phyloP scores from a whole-genome alignment of 2,113 vertebrate genomes.

The Eublepharis macularius region DNA sequence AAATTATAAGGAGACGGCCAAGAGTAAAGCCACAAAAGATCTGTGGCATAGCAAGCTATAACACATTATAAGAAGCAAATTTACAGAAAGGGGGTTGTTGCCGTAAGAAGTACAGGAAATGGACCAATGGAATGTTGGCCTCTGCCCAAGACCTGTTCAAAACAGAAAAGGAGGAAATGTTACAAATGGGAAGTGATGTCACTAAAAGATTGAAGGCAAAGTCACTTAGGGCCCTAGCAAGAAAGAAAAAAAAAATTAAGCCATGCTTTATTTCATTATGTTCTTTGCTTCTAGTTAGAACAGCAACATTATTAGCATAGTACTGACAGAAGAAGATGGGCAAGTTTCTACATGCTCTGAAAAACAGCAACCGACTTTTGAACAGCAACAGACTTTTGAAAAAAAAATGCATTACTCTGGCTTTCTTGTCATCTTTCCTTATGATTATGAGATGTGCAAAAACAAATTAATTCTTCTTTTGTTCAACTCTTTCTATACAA shows the following conservation, averaged over 20 bases:
- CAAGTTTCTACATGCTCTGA: neutral
- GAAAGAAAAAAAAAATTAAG: accelerated
- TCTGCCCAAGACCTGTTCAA: accelerated
- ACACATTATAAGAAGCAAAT: constrained; percentile 41
- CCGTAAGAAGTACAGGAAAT: neutral
- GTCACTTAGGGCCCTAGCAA: neutral
- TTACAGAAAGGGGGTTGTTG: constrained; percentile 1
- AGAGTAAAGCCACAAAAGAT: constrained; percentile 54
- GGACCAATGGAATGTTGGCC: accelerated
- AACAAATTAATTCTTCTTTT: neutral
- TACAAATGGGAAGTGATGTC: neutral
- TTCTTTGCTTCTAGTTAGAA: neutral
- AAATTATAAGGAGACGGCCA: constrained; percentile 57
- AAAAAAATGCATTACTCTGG: neutral
- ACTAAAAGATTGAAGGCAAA: accelerated
- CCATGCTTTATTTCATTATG: neutral
- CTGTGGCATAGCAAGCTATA: constrained; percentile 45
- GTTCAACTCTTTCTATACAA: neutral
- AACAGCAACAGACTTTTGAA: neutral
- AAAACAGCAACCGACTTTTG: neutral
- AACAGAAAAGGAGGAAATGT: accelerated
- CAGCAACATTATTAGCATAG: accelerated
- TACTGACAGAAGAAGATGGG: neutral
- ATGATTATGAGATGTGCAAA: neutral
- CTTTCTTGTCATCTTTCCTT: neutral